Evolutionary conservation across 1,140 invertebrate species (phyloP).

Genomic region (Gyrodactylus bullatarudis): DNA sequence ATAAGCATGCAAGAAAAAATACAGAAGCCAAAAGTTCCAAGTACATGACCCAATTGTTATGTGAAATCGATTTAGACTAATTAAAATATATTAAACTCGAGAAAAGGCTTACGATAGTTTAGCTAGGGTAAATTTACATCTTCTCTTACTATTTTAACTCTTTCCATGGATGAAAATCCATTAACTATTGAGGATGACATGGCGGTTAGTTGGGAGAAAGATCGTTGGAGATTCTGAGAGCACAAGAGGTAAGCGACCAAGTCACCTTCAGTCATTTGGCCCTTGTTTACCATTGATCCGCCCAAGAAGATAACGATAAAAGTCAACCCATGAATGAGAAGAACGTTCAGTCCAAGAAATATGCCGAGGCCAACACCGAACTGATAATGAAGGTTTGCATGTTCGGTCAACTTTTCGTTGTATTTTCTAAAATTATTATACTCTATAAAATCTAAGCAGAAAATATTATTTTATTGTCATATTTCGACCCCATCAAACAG

Average conservation of each 20-base stretch:
- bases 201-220: neutral
- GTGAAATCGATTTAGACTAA: too few species aligned
- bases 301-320: constrained; percentile 44
- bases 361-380: neutral
- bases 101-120: too few species aligned
- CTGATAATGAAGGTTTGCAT: neutral
- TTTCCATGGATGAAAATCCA: neutral
- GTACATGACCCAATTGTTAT: too few species aligned
- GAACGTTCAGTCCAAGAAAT: neutral
- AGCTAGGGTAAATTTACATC: too few species aligned
- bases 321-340: neutral
- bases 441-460: too few species aligned
- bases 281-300: constrained; percentile 41
- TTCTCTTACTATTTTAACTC: too few species aligned
- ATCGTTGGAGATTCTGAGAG: constrained; percentile 57
- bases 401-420: neutral
- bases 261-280: constrained; percentile 43
- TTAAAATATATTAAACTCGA: too few species aligned
- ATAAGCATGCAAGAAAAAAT: too few species aligned
- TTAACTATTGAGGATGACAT: neutral
- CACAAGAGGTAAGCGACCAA: constrained; percentile 76
- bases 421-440: neutral
- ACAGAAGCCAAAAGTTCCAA: too few species aligned
- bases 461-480: too few species aligned
- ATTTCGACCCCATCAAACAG: too few species aligned